Conservation (phyloP, 2,113 vertebrate genomes). For the Puntigrus tetrazona region DNA sequence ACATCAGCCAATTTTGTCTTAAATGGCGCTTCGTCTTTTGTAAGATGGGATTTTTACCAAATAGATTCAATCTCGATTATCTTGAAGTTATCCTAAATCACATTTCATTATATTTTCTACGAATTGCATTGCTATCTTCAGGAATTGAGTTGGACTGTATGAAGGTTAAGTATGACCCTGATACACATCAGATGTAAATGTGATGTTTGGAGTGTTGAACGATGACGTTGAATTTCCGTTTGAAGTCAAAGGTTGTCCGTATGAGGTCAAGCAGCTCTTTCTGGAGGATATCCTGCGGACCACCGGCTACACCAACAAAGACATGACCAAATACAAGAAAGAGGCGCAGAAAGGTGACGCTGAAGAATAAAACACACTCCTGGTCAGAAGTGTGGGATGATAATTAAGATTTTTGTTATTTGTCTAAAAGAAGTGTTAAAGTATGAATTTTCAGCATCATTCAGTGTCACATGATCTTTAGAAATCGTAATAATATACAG, state of each 20-base stretch:
- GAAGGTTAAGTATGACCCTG: background rate
- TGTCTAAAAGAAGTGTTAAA: background rate
- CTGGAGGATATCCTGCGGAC: slow-evolving; percentile 89
- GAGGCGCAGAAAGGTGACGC: slow-evolving; percentile 83
- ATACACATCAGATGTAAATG: background rate
- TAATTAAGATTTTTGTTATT: background rate
- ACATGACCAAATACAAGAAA: slow-evolving; percentile 83
- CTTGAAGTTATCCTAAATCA: no score
- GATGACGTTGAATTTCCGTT: slow-evolving; percentile 45
- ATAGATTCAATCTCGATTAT: no score
- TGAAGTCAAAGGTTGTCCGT: slow-evolving; percentile 84
- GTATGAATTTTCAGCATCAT: background rate
- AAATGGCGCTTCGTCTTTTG: no score
- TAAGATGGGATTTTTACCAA: no score
- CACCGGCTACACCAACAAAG: slow-evolving; percentile 84
- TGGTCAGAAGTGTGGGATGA: background rate
- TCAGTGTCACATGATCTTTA: no score
- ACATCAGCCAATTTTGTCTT: no score
- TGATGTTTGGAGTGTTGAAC: background rate
- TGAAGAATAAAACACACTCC: background rate
- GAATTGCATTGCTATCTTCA: background rate
- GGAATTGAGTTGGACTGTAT: background rate
- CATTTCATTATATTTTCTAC: no score
- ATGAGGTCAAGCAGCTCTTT: slow-evolving; percentile 92
- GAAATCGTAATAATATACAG: no score